These are phyloP conservation scores for Pseudomyrmex cubaensis DNA, from an alignment of 1,140 invertebrate genomes.

Conservation along the genomic window DNA sequence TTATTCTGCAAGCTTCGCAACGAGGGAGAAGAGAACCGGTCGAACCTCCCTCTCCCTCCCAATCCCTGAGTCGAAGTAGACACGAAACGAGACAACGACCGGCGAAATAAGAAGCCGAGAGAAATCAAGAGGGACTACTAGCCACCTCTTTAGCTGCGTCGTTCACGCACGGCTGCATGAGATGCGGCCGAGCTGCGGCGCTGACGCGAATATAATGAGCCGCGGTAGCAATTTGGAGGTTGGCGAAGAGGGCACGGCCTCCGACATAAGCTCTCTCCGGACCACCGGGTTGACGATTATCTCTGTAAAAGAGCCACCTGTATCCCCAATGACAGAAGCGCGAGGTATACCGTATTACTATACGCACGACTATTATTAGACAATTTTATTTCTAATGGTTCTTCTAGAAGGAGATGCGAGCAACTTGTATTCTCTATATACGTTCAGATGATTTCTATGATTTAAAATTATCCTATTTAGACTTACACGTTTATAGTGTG, in stretches of 20 bases:
- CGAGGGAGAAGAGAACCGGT: constrained; percentile 37
- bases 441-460: no score
- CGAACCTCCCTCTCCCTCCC: background rate
- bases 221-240: constrained; percentile 72
- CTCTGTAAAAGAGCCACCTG: constrained; percentile 56
- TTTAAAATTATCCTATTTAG: no score
- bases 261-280: constrained; percentile 31
- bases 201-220: constrained; percentile 76
- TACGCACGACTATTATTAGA: constrained; percentile 34
- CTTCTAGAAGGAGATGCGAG: background rate
- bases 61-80: constrained; percentile 46
- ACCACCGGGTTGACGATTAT: constrained; percentile 63
- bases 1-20: constrained; percentile 47
- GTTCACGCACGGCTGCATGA: constrained; percentile 65
- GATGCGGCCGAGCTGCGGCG: constrained; percentile 37
- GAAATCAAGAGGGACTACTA: constrained; percentile 49
- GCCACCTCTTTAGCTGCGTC: constrained; percentile 51
- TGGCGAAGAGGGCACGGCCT: constrained; percentile 38
- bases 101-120: constrained; percentile 39
- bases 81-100: constrained; percentile 40
- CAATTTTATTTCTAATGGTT: constrained; percentile 38
- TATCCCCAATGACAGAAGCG: constrained; percentile 51
- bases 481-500: no score
- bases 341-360: background rate
- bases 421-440: background rate